A percentile compares a stretch with the other conserved stretches of the same genome.
phyloP scores from a whole-genome alignment of 2,797 vertebrate genomes.

The Pipistrellus pipistrellus region DNA sequence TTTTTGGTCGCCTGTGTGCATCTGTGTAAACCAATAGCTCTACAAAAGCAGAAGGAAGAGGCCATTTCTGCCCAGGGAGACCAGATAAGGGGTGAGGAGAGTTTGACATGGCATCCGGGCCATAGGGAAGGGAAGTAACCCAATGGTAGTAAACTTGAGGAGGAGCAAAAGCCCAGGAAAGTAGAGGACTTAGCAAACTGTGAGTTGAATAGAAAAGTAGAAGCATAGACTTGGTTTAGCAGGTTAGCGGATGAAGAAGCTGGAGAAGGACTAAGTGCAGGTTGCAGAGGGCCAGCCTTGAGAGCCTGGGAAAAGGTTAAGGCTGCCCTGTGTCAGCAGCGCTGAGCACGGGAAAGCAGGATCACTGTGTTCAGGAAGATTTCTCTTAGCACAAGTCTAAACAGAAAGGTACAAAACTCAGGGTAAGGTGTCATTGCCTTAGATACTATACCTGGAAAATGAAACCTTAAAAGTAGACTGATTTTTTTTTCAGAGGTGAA shows the following conservation, averaged over 20 bases:
- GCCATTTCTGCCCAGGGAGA: background rate
- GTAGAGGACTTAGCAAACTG: background rate
- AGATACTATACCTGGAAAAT: background rate
- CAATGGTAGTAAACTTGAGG: background rate
- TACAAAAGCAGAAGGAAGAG: background rate
- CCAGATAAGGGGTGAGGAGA: background rate
- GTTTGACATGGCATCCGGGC: background rate
- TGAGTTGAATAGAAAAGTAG: background rate
- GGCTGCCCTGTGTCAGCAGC: background rate
- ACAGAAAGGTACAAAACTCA: background rate
- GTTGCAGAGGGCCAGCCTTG: background rate
- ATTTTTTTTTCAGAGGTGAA: constrained; percentile 43
- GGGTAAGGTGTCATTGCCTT: background rate
- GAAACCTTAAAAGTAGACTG: background rate
- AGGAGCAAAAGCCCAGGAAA: background rate
- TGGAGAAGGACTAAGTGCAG: background rate
- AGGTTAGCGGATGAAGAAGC: background rate
- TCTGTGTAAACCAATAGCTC: background rate
- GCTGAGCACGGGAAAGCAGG: background rate
- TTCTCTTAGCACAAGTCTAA: background rate
- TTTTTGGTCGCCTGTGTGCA: background rate
- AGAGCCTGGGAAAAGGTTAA: background rate
- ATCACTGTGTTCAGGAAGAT: background rate
- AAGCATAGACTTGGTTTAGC: background rate
- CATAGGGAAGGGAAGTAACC: background rate